phyloP scores from a whole-genome alignment of 1,140 invertebrate species.

The Chionoecetes opilio region DNA sequence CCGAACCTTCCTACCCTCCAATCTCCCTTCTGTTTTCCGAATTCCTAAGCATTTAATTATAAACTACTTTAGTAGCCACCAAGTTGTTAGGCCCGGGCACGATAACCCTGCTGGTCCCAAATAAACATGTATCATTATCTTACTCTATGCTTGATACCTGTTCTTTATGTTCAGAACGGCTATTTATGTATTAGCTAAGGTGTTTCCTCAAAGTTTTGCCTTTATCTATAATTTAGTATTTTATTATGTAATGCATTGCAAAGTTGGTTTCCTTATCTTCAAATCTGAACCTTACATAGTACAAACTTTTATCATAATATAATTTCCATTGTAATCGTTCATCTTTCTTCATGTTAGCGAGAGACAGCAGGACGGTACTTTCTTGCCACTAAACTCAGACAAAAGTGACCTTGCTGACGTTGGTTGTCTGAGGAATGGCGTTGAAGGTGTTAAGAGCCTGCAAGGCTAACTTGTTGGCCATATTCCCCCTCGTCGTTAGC shows the following conservation, averaged over 20 bases:
- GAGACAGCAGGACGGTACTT: background rate
- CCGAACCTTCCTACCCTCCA: no score
- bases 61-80: no score
- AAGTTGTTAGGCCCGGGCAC: no score
- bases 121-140: no score
- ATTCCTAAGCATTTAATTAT: no score
- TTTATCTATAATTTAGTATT: background rate
- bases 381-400: conserved; percentile 76
- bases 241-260: background rate
- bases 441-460: conserved; percentile 82
- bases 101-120: no score
- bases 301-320: background rate
- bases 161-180: no score
- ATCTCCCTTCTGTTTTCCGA: no score
- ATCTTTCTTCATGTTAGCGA: no score
- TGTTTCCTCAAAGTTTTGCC: background rate
- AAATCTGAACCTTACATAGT: background rate
- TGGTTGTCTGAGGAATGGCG: conserved; percentile 81
- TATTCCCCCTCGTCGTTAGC: conserved; percentile 79
- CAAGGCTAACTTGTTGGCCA: conserved; percentile 82
- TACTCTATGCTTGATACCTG: no score
- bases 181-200: background rate
- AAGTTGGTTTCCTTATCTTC: background rate
- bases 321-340: no score
- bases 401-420: conserved; percentile 82